Base-by-base conservation (phyloP, 2,797 vertebrate species). In the Peromyscus attwateri region DNA sequence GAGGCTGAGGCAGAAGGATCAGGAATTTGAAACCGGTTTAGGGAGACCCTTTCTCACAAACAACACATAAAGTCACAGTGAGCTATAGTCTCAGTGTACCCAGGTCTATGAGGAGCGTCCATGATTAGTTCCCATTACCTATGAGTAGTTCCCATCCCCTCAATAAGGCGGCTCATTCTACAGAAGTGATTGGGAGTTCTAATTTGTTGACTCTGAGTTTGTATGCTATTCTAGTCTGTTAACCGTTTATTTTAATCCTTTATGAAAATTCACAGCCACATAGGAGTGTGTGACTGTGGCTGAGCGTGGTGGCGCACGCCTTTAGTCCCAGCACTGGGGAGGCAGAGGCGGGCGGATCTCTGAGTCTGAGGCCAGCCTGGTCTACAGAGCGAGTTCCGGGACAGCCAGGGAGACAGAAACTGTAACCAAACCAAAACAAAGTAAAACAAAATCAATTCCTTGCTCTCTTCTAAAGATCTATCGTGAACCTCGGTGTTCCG, bases 261-360 rank as follows among this genome's bases (percentile, higher is more conserved):
- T 55, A 77, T 92, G 95, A 94, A 87, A 95, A 76, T 55, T 87
- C 25, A 66, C n/a, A 88, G 49, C 14, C 52, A 77, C 25, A 17
- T 29, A 31, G 46, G 81, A 90, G 34, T 66, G 17, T 80, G 52
- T 77, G 94, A 70, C 40, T 40, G 17, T 31, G 29, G 40, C 40
- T 43, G 60, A n/a, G 34, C 5, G 3, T 37, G 21, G 55, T 14
- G 13, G n/a, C 21, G 3, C 55, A 82, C 10, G 25, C 55, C n/a
- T 82, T 60, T 66, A 12, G 17, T 34, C 17, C 82, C 19, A 23
- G 29, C 19, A 13, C 40, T 66, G 3, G 10, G 49, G 49, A 52
- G 49, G 49, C 49, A 52, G 62, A 84, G 29, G 40, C 62, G 34
- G 62, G 40, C 57, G 17, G 60, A 66, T 66, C 14, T 77, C 16